Base-by-base conservation (phyloP, 2,888 invertebrate species). In the Aporophyla nigra region DNA sequence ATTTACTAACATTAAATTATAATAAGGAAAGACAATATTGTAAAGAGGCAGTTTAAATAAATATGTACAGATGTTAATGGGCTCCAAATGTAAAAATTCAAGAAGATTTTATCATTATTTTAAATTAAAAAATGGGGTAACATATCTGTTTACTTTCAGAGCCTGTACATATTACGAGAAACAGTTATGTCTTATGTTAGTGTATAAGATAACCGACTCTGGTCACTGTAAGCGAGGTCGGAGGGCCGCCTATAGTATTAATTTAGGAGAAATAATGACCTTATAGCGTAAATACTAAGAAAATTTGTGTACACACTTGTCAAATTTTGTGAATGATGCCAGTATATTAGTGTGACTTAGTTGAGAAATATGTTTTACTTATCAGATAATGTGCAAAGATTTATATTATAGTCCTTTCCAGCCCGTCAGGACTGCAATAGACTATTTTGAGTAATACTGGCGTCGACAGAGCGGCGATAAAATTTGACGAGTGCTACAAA, bases 221-320 rank as follows among this genome's bases (percentile, higher is more conserved):
- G 95, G 93, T 95, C 93, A 94, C 92, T 90, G 92, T 87, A 90
- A 89, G 88, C 90, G 87, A 93, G 94, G 95, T 95, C 93, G 93
- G 93, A 90, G 92, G 95, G 94, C 96, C 96, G 96, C 96, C 96
- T 96, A 95, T 96, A 96, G 95, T 90, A 87, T 93, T 95, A 95
- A 92, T 89, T 87, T 93, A 91, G 90, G 75, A 82, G 63, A 87
- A 84, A 86, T 87, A 86, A 88, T 85, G 86, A 88, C 88, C 84
- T 86, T 85, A 78, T 85, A 79, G 76, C 78, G 74, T 84, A 76
- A 82, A 78, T 71, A 83, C 72, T 84, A 76, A 83, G 80, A 83
- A 83, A 86, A 82, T 84, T 84, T 82, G 78, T 87, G 87, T 84
- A 83, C 77, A 83, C 86, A 90, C 86, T 89, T 88, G 87, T 87